Evolutionary conservation across 2,888 invertebrate genomes (phyloP).

Genomic region (Papilio protenor): DNA sequence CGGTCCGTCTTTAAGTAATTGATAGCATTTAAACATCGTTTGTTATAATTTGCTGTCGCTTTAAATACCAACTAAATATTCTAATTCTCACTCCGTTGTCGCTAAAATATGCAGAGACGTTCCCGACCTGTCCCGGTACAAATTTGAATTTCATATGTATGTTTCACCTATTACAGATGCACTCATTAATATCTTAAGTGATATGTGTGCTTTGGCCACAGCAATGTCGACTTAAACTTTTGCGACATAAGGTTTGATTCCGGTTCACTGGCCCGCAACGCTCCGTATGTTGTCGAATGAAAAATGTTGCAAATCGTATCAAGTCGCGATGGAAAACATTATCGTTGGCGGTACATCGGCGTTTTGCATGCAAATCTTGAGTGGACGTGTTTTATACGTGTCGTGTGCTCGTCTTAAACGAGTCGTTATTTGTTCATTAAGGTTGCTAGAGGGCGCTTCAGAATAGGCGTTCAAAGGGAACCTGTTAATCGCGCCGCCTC

Average conservation of each 20-base stretch:
- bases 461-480: slow-evolving; percentile 43
- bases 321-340: slow-evolving; percentile 80
- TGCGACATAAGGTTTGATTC: slow-evolving; percentile 49
- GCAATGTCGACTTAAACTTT: slow-evolving; percentile 64
- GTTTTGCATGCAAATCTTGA: slow-evolving; percentile 79
- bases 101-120: slow-evolving; percentile 83
- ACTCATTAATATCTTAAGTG: slow-evolving; percentile 84
- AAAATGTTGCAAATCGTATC: slow-evolving; percentile 82
- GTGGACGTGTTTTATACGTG: slow-evolving; percentile 52
- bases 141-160: slow-evolving; percentile 85
- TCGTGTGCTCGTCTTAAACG: slow-evolving; percentile 54
- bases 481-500: slow-evolving; percentile 36
- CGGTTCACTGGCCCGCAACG: slow-evolving; percentile 56
- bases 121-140: slow-evolving; percentile 74
- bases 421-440: slow-evolving; percentile 48
- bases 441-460: slow-evolving; percentile 41
- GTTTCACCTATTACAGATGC: slow-evolving; percentile 84
- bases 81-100: slow-evolving; percentile 84
- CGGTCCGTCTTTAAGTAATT: slow-evolving; percentile 40
- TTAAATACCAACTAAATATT: slow-evolving; percentile 83
- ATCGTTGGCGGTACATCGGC: slow-evolving; percentile 72
- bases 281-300: slow-evolving; percentile 78
- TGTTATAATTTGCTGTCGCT: slow-evolving; percentile 70
- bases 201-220: slow-evolving; percentile 68
- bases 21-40: slow-evolving; percentile 68